Evolutionary conservation across 2,888 invertebrate species (phyloP), one percentile per base, ranked within the genome.

Genomic region (Caenorhabditis uteleia): DNA sequence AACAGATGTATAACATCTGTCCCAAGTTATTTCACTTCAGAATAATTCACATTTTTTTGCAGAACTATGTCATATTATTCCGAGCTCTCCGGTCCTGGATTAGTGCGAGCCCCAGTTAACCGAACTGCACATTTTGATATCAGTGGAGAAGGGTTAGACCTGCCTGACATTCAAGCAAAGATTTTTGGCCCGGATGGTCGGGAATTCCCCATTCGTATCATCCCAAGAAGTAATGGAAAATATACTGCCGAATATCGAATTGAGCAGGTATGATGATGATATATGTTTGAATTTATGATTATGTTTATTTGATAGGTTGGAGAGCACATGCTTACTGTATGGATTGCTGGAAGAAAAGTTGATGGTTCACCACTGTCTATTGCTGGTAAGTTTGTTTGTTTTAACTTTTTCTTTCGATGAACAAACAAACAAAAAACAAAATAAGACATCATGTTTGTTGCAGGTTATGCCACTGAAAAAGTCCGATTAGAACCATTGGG

Each of bases 401-500:
- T n/a, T 29, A 21, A 39, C 33, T 42, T 50, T 49, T 49, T 16
- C 3, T 8, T 12, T 26, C 27, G 26, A 23, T 18, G 7, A 44
- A 6, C 45, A n/a, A 38, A 55, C 50, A 55, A 27, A 44, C 3
- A 33, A 14, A 23, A 20, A 31, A 23, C 33, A 20, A 33, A 33
- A 29, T 3, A 29, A 33, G 8, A 25, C n/a, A 33, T 10, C 33
- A 1, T 4, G 7, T 93, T 95, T 46, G n/a, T 59, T 54, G 26
- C 59, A 67, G 70, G 72, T 20, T 75, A 74, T 61, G 69, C 75
- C 85, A 90, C 94, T 69, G 90, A 91, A 73, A 88, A 93, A 71
- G 94, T 97, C 83, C 90, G 91, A 87, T 92, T 97, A 74, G 91
- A 93, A 51, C 93, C 95, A 84, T 91, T 95, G 29, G 91, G 92